Base-by-base conservation (phyloP, 2,797 vertebrate genomes). In the Salarias fasciatus region DNA sequence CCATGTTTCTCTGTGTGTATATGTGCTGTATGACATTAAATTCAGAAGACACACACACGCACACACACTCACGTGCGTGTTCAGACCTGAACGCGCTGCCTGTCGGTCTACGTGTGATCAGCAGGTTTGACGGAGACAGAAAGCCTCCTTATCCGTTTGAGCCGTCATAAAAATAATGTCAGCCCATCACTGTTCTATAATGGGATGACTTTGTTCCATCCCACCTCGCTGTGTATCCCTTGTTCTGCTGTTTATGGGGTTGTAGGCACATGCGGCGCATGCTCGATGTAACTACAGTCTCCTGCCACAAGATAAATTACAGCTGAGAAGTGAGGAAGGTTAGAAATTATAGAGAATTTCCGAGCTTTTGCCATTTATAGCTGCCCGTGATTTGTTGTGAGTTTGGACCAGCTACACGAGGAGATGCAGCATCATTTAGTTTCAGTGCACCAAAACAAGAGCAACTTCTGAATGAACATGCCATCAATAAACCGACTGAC, bases 121-220 rank as follows among this genome's bases (percentile, higher is more conserved):
- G 52, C 29, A 37, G 61, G 63, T 69, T 63, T 55, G 50, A 14
- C 50, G 43, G 52, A 64, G 18, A 11, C 18, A 24, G 24, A 63
- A 64, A 51, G 60, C 37, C 29, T 37, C 49, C 48, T 11, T 29
- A 65, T 58, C 45, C 44, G 12, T 53, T 42, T 53, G 36, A 47
- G n/a, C n/a, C 18, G 24, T 24, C 18, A 24, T 24, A 36, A 41
- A 72, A 56, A 45, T 8, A 42, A 44, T 11, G 7, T 40, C 31
- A 58, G 31, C 41, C 30, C 11, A 3, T 57, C 28, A 14, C 40
- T 58, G 49, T 72, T 75, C 55, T 33, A 35, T 72, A 61, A 72
- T 10, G 33, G 10, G 14, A 51, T 43, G 0, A 40, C 14, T 65
- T 45, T 63, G 29, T 44, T 45, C 49, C 54, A n/a, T 37, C 14